Evolutionary conservation across 2,113 vertebrate genomes (phyloP).

Genomic region (Illadopsis cleaveri): DNA sequence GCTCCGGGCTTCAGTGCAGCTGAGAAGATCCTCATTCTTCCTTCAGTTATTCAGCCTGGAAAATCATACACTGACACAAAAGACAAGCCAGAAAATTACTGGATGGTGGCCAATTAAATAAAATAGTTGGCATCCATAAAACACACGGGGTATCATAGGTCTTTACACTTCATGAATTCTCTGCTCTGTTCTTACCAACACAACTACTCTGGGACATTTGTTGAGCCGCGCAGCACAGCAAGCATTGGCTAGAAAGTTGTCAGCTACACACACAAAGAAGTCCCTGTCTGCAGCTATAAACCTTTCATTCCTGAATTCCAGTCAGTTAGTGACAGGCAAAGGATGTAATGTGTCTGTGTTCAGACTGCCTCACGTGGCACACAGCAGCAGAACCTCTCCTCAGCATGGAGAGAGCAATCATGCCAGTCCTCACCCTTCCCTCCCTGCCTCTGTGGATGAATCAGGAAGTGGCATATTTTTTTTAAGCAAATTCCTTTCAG

Average conservation of each 20-base stretch:
- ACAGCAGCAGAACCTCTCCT: background rate
- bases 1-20: background rate
- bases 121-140: constrained; percentile 1
- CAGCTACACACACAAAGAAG: background rate
- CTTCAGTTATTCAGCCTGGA: constrained; percentile 17
- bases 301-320: background rate
- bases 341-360: background rate
- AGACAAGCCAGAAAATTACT: constrained; percentile 16
- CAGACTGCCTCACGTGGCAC: background rate
- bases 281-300: background rate
- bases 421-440: background rate
- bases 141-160: background rate
- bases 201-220: background rate
- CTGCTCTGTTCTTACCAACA: constrained; percentile 16
- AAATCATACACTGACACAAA: background rate
- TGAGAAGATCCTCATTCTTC: background rate
- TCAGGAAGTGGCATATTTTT: background rate
- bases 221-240: background rate
- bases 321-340: background rate
- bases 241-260: background rate
- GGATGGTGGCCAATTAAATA: constrained; percentile 26
- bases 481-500: background rate
- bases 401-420: too few species aligned
- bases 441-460: background rate
- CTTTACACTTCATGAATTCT: constrained; percentile 37